A percentile compares a stretch with the other conserved stretches of the same genome.
Evolutionary conservation across 1,140 invertebrate genomes (phyloP).

Genomic region (Drosophila ercepeae): DNA sequence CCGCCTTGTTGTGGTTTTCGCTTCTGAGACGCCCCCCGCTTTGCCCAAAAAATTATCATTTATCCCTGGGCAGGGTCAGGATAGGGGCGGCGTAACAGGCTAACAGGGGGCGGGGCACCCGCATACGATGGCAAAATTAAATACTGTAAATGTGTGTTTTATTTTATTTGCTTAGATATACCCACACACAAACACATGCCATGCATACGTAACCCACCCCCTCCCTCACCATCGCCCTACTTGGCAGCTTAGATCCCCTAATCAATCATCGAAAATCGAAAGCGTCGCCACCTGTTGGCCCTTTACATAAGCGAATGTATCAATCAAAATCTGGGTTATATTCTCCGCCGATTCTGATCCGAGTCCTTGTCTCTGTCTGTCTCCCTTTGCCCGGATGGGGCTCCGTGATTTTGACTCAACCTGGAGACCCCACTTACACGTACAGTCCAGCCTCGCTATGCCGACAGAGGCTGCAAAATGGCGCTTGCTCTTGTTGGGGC

Average conservation of each 20-base stretch:
- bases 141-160: neutral
- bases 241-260: neutral
- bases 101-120: neutral
- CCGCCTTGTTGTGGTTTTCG: constrained; percentile 14
- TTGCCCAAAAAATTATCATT: constrained; percentile 25
- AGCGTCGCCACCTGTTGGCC: constrained; percentile 29
- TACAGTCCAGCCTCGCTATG: neutral
- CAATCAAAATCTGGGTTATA: constrained; percentile 34
- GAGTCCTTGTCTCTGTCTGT: too few relatives aligned
- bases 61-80: constrained; percentile 23
- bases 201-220: too few relatives aligned
- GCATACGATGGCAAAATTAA: constrained; percentile 3
- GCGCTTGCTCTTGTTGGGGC: too few relatives aligned
- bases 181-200: too few relatives aligned
- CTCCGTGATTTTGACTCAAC: constrained; percentile 15
- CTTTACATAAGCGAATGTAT: constrained; percentile 23
- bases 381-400: neutral
- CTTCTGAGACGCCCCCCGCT: constrained; percentile 40
- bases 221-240: neutral
- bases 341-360: neutral
- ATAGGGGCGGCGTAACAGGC: constrained; percentile 17
- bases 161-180: neutral
- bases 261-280: constrained; percentile 27
- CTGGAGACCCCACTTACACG: neutral
- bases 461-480: neutral